These are phyloP conservation scores for Sitophilus oryzae DNA, from an alignment of 1,140 invertebrate genomes.

Conservation along the genomic window DNA sequence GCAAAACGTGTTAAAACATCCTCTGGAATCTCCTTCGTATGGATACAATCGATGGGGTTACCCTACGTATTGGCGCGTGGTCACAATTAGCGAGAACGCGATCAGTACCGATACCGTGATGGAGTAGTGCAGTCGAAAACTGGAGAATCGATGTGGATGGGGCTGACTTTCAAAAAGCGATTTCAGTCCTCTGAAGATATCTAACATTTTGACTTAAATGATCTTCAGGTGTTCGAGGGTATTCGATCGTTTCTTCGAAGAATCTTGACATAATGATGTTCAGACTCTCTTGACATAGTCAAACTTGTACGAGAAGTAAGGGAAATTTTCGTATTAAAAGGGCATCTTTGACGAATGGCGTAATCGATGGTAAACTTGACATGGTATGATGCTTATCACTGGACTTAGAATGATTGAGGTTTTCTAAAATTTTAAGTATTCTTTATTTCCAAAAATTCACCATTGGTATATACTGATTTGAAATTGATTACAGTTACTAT, in stretches of 20 bases:
- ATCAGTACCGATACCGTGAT: slow-evolving; percentile 86
- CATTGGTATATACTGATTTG: no score
- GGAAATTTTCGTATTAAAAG: no score
- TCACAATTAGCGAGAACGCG: slow-evolving; percentile 89
- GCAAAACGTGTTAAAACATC: slow-evolving; percentile 91
- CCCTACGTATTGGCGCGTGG: slow-evolving; percentile 96
- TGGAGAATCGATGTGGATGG: slow-evolving; percentile 86
- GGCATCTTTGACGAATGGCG: no score
- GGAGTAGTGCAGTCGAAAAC: slow-evolving; percentile 89
- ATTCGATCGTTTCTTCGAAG: slow-evolving; percentile 13
- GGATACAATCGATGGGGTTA: slow-evolving; percentile 92
- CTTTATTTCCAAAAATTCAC: no score
- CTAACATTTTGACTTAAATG: slow-evolving; percentile 64
- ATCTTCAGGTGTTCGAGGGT: slow-evolving; percentile 11
- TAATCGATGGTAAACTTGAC: no score
- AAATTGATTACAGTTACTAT: no score
- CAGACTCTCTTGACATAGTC: neutral
- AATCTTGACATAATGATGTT: slow-evolving; percentile 19
- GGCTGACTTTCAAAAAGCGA: slow-evolving; percentile 88
- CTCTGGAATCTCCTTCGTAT: slow-evolving; percentile 85
- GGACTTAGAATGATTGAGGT: no score
- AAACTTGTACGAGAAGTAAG: no score
- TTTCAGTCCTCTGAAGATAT: slow-evolving; percentile 91
- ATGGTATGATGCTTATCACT: no score
- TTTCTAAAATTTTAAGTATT: no score